Conservation (phyloP, 2,113 vertebrate genomes). For the Elephas maximus region DNA sequence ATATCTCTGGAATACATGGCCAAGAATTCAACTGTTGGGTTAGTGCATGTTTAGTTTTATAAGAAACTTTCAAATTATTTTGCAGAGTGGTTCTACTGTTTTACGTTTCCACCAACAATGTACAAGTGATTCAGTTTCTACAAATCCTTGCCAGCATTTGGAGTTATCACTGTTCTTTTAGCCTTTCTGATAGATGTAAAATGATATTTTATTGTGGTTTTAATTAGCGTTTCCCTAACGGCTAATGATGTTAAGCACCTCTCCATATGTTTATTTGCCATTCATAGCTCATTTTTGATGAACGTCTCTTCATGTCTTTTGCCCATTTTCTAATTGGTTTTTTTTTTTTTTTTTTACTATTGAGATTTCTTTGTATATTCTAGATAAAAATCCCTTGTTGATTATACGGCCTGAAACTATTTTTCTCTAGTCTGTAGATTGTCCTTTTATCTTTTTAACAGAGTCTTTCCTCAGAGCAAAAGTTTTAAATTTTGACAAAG, state of each 20-base stretch:
- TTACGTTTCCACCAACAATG: background rate
- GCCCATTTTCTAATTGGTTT: background rate
- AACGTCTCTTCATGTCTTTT: constrained; percentile 5
- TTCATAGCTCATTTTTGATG: background rate
- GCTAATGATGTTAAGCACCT: too few relatives aligned
- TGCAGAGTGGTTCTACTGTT: background rate
- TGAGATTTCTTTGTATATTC: too few relatives aligned
- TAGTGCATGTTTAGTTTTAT: background rate
- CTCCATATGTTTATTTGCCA: background rate
- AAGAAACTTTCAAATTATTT: constrained; percentile 16
- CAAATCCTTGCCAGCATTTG: too few relatives aligned
- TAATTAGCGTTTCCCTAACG: too few relatives aligned
- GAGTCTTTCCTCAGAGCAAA: background rate
- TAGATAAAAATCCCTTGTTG: background rate
- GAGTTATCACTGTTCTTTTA: too few relatives aligned
- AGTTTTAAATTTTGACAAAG: background rate
- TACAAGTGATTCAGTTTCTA: too few relatives aligned
- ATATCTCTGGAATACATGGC: background rate
- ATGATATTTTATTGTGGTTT: too few relatives aligned
- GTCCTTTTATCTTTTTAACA: background rate
- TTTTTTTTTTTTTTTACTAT: background rate
- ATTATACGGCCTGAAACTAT: background rate
- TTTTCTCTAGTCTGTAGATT: background rate
- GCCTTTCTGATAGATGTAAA: too few relatives aligned
- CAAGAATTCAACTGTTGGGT: background rate